A percentile compares a stretch with the other conserved stretches of the same genome.
Evolutionary conservation across 2,113 vertebrate species (phyloP).

Genomic region (Poecile atricapillus): DNA sequence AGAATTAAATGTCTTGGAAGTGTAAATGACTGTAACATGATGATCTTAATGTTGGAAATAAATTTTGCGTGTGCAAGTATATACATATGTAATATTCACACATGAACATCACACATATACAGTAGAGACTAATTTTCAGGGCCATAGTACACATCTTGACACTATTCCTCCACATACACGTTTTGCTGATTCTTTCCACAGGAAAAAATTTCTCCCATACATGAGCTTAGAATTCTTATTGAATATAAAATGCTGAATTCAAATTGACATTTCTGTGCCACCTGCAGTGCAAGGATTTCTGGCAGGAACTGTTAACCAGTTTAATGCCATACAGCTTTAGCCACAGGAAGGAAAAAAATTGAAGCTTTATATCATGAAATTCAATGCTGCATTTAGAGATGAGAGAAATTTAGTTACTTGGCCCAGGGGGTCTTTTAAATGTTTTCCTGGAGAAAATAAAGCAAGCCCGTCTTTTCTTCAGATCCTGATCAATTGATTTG

Average conservation of each 20-base stretch:
- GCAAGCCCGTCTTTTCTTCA: neutral
- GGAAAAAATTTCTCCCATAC: neutral
- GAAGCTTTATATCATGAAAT: neutral
- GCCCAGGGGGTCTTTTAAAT: neutral
- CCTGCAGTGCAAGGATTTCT: neutral
- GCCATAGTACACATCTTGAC: neutral
- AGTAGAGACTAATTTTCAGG: neutral
- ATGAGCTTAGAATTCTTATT: conserved; percentile 5
- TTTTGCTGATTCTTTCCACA: neutral
- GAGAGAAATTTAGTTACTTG: neutral
- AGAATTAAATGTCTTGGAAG: conserved; percentile 6
- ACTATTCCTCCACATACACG: neutral
- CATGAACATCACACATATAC: neutral
- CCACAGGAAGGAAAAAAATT: neutral
- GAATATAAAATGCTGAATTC: neutral
- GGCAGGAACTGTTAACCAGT: neutral
- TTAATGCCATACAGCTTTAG: neutral
- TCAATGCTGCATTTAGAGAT: neutral
- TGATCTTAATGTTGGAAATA: neutral
- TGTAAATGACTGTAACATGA: neutral
- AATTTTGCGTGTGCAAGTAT: neutral
- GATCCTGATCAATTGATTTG: neutral
- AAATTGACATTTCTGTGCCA: conserved; percentile 23
- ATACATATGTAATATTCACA: neutral
- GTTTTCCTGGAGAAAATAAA: neutral